Conservation (phyloP, 2,888 invertebrate species). For the Timema podura region DNA sequence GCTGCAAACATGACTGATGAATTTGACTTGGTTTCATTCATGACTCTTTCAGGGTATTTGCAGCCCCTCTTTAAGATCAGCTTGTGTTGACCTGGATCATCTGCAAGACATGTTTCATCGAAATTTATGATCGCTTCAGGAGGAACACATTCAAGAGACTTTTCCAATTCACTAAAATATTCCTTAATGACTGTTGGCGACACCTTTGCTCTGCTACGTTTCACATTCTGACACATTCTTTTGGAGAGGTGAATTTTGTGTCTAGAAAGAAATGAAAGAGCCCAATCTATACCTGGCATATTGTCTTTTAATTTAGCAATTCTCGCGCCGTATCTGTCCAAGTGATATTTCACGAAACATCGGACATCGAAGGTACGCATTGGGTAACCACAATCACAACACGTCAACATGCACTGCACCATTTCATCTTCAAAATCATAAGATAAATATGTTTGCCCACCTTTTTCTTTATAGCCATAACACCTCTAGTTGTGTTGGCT, state of each 20-base stretch:
- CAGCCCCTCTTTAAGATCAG: slow-evolving; percentile 28
- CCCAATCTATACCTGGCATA: neutral
- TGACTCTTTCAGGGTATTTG: slow-evolving; percentile 33
- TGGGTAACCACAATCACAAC: slow-evolving; percentile 1
- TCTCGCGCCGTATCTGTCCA: neutral
- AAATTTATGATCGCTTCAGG: slow-evolving; percentile 35
- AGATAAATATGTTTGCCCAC: neutral
- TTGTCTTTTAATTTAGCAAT: slow-evolving; percentile 1
- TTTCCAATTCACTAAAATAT: slow-evolving; percentile 25
- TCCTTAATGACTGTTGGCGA: slow-evolving; percentile 7
- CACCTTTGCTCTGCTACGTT: neutral
- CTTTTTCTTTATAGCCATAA: neutral
- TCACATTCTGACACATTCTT: slow-evolving; percentile 3
- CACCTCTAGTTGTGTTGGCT: neutral
- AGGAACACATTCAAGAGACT: slow-evolving; percentile 27
- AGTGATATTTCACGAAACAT: neutral
- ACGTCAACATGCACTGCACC: neutral
- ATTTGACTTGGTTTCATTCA: slow-evolving; percentile 30
- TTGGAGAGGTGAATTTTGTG: neutral
- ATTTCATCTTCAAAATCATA: slow-evolving; percentile 8
- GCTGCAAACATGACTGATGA: slow-evolving; percentile 26
- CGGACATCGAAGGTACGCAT: neutral
- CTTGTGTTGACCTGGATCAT: slow-evolving; percentile 36
- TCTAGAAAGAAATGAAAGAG: neutral
- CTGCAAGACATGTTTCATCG: slow-evolving; percentile 39